Evolutionary conservation across 1,140 invertebrate species (phyloP), one percentile per base, ranked within the genome.

Genomic region (Pachyrhynchus sulphureomaculatus): DNA sequence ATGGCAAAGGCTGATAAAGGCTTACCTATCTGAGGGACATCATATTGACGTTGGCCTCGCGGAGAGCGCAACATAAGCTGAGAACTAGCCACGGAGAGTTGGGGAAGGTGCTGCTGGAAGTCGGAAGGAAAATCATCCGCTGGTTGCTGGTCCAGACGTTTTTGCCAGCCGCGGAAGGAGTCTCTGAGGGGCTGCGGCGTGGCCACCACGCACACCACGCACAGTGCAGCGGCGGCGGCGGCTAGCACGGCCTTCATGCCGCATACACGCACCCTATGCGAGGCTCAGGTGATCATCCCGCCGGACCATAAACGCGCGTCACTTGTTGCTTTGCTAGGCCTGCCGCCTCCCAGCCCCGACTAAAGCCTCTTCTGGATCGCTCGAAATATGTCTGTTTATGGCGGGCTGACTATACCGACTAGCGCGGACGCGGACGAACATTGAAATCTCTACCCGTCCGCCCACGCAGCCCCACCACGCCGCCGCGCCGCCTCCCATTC

Each of bases 1-100:
- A n/a, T n/a, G n/a, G n/a, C n/a, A n/a, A n/a, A n/a, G n/a, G n/a
- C n/a, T n/a, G n/a, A n/a, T n/a, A 2, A 20, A 29, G 18, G 20
- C 85, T 86, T 72, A 87, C 86, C 84, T 63, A 87, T 86, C 75
- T 86, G 85, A 63, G 86, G 86, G 54, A 87, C 84, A 73, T 87
- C 85, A 72, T 86, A 87, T 66, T 85, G 83, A 65, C 84, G 73
- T 72, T 82, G 83, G 47, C 83, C 83, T 67, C 85, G 79, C 51
- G 83, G 78, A 17, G 83, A 82, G 63, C 86, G 81, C 59, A 86
- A 72, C 83, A 87, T 84, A 54, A 87, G 73, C 68, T 86, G 84
- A 21, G 72, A 69, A 32, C 47, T 64, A 44, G 54, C 59, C 9
- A 57, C 36, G 26, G 60, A 61, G 1, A 65, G 29, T 21, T 71